A percentile compares a stretch with the other conserved stretches of the same genome.
Conservation (phyloP, 2,797 vertebrate species). For the Eleutherodactylus coqui region DNA sequence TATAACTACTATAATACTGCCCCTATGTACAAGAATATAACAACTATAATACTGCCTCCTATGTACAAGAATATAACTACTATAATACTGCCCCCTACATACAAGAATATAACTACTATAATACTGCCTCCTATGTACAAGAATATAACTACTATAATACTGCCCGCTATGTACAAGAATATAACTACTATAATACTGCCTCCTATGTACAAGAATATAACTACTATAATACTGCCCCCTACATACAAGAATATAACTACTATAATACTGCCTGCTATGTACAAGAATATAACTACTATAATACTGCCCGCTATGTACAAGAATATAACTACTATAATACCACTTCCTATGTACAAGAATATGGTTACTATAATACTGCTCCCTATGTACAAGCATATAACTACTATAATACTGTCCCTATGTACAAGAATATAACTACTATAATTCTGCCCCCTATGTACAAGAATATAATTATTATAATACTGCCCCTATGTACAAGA, state of each 20-base stretch:
- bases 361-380: no score
- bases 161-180: slow-evolving; percentile 8
- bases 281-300: slow-evolving; percentile 8
- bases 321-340: no score
- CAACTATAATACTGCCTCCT: slow-evolving; percentile 3
- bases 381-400: no score
- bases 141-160: slow-evolving; percentile 17
- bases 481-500: neutral
- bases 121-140: neutral
- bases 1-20: slow-evolving; percentile 9
- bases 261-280: neutral
- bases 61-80: slow-evolving; percentile 15
- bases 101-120: neutral
- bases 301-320: neutral
- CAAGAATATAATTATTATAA: no score
- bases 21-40: slow-evolving; percentile 15
- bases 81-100: slow-evolving; percentile 1
- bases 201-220: slow-evolving; percentile 7
- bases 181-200: slow-evolving; percentile 9
- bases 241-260: neutral
- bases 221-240: slow-evolving; percentile 4
- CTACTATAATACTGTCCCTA: no score
- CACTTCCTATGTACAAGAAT: no score
- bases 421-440: no score
- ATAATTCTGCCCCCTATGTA: no score